Percentiles rank a stretch among this genome's conserved stretches.
Evolutionary conservation across 2,113 vertebrate genomes (phyloP).

Genomic region (Heliornis fulica): DNA sequence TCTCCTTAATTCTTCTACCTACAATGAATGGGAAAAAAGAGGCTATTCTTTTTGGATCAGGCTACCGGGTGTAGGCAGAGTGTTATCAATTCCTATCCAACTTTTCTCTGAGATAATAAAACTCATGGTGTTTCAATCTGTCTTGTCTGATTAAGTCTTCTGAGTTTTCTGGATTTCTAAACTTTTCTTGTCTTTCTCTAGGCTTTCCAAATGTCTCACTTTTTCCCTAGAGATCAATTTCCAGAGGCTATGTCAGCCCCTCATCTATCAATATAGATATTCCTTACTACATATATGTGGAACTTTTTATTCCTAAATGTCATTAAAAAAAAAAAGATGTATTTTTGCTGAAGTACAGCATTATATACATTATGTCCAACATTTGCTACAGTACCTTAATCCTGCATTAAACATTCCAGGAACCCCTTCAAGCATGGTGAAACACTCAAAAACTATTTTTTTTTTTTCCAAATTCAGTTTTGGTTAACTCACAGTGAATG

Average conservation of each 20-base stretch:
- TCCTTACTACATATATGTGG: not conserved
- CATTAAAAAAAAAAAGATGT: not conserved
- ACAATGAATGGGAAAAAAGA: not conserved
- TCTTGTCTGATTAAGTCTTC: not conserved
- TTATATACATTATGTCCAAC: not conserved
- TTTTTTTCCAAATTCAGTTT: not conserved
- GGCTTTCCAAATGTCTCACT: not conserved
- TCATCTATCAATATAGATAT: not conserved
- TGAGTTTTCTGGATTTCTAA: not conserved
- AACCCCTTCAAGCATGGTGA: not conserved
- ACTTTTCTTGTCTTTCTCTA: not conserved
- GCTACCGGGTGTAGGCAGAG: not conserved
- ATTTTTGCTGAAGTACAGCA: not conserved
- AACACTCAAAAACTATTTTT: rapidly evolving
- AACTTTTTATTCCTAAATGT: not conserved
- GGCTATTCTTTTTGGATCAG: not conserved
- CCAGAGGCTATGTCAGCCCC: not conserved
- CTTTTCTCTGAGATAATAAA: not conserved
- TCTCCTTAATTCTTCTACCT: not conserved
- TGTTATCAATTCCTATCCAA: not conserved
- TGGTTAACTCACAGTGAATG: not conserved
- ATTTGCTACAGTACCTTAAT: not conserved
- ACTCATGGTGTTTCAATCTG: not conserved
- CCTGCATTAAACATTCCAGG: not conserved
- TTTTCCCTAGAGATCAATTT: not conserved